Evolutionary conservation across 1,140 invertebrate species (phyloP).

Genomic region (Antheraea mylitta): DNA sequence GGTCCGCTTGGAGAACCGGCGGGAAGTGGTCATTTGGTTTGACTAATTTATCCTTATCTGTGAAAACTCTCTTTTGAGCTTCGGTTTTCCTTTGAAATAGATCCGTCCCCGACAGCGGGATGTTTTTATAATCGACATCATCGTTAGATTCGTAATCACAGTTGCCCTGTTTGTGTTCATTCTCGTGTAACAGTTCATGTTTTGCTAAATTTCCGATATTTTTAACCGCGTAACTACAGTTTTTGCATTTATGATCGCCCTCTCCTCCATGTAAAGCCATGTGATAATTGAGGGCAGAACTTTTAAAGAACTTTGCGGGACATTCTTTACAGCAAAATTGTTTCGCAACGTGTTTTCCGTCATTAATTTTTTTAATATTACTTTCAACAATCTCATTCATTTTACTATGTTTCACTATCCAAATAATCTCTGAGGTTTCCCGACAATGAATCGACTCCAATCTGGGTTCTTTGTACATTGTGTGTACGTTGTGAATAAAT

Average conservation of each 20-base stretch:
- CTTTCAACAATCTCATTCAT: slow-evolving; percentile 39
- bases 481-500: slow-evolving; percentile 82
- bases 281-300: slow-evolving; percentile 86
- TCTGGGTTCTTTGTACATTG: slow-evolving; percentile 81
- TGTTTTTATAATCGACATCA: slow-evolving; percentile 73
- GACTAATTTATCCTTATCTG: slow-evolving; percentile 72
- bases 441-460: slow-evolving; percentile 77
- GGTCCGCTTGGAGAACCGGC: slow-evolving; percentile 78
- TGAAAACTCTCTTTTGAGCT: slow-evolving; percentile 77
- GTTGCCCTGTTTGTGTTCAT: slow-evolving; percentile 46
- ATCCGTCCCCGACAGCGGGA: slow-evolving; percentile 82
- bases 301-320: slow-evolving; percentile 85
- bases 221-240: slow-evolving; percentile 91
- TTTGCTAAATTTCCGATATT: slow-evolving; percentile 88
- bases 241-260: slow-evolving; percentile 86
- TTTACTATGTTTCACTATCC: slow-evolving; percentile 51
- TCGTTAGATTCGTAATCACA: slow-evolving; percentile 73
- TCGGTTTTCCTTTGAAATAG: slow-evolving; percentile 81
- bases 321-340: slow-evolving; percentile 81
- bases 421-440: slow-evolving; percentile 49
- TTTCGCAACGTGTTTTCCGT: slow-evolving; percentile 56
- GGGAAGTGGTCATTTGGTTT: slow-evolving; percentile 76
- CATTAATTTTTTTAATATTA: slow-evolving; percentile 42
- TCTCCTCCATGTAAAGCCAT: slow-evolving; percentile 84
- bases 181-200: slow-evolving; percentile 80